These are phyloP conservation scores for Empis livida DNA, from an alignment of 2,888 invertebrate species.

Conservation along the genomic window DNA sequence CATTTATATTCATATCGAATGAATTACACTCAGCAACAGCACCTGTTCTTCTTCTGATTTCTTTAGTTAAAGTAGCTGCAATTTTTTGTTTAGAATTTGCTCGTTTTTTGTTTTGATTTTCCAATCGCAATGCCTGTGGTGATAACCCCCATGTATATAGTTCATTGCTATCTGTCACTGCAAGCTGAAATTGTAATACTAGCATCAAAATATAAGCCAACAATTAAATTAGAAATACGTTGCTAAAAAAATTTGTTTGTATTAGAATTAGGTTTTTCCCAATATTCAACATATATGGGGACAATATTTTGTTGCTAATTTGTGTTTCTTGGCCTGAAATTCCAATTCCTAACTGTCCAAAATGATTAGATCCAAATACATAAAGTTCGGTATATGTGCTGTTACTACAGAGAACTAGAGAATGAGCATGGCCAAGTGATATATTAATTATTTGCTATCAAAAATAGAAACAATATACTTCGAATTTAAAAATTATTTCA, in stretches of 20 bases:
- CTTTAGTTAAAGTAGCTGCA: slow-evolving; percentile 35
- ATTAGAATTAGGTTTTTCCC: slow-evolving; percentile 34
- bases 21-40: too few species aligned
- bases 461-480: not conserved
- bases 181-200: slow-evolving; percentile 42
- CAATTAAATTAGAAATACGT: slow-evolving; percentile 39
- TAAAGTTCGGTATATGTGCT: slow-evolving; percentile 41
- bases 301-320: slow-evolving; percentile 33
- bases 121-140: slow-evolving; percentile 56
- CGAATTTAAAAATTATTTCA: not conserved
- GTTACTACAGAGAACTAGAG: slow-evolving; percentile 28
- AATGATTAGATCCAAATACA: slow-evolving; percentile 72
- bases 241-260: slow-evolving; percentile 60
- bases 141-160: slow-evolving; percentile 66
- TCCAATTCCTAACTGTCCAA: slow-evolving; percentile 73
- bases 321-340: slow-evolving; percentile 15
- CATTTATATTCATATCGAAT: not conserved
- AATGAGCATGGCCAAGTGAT: slow-evolving; percentile 35
- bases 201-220: not conserved
- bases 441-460: slow-evolving; percentile 37
- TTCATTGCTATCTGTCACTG: slow-evolving; percentile 48
- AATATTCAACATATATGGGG: slow-evolving; percentile 34
- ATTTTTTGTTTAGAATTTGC: slow-evolving; percentile 41
- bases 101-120: slow-evolving; percentile 49
- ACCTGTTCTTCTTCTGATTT: slow-evolving; percentile 25